Base-by-base conservation (phyloP, 64 coral and sea anemone species). In the Pocillopora verrucosa region DNA sequence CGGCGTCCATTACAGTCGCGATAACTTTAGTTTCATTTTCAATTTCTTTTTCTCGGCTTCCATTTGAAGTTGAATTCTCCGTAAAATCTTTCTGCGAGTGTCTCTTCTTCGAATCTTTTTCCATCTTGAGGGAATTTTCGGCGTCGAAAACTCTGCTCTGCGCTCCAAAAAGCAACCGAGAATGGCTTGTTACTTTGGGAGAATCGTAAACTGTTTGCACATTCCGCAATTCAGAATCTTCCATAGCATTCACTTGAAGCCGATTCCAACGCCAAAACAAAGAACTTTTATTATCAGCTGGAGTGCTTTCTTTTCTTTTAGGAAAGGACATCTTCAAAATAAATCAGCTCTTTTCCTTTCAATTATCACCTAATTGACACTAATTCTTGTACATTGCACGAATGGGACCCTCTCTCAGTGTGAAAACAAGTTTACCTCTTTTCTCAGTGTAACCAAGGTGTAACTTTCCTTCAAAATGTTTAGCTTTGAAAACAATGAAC, bases 211-310 rank as follows among this genome's bases (percentile, higher is more conserved):
- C 1, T 26, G 64, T 72, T 17, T 63, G 38, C 13, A 72, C 64
- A 22, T 72, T 41, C 72, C 22, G 65, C 25, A 72, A 85, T 41
- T 37, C 72, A 45, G 38, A 1, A 41, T 85, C 82, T 17, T 72
- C 82, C 82, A 85, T 85, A 13, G 37, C 63, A 45, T 85, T 85
- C 0, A 85, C 2, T 72, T 85, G 82, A 38, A 85, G 37, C n/a
- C 35, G 63, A 41, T 85, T 85, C 82, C 64, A 85, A 36, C 65
- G 82, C 64, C 51, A 13, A 70, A 58, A 58, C 20, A 72, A 72
- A 83, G 60, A 41, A 1, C 82, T 36, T 24, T 72, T 11, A 1
- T 72, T 14, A 72, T 41, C 59, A 36, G 79, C 79, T 22, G 60
- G 58, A 7, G 59, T 63, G 10, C 26, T 36, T 4, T 64, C 82